A percentile compares a stretch with the other conserved stretches of the same genome.
These are phyloP conservation scores for Strongylocentrotus purpuratus DNA, from an alignment of 35 echinoderm and acorn worm genomes.

Conservation along the genomic window DNA sequence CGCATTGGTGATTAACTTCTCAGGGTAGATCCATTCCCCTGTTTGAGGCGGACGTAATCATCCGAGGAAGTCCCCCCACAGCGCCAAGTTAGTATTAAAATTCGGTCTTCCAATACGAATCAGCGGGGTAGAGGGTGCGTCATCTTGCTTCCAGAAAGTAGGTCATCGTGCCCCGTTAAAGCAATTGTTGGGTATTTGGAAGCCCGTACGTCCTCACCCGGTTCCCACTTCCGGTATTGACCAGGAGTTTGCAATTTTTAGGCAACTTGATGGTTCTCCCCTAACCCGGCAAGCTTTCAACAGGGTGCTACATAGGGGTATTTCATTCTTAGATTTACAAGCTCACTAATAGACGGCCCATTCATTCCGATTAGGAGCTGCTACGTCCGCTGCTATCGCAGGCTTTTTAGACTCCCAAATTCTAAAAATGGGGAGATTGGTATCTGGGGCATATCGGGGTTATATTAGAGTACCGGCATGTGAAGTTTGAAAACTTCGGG, in stretches of 20 bases:
- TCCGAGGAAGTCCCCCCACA: neutral
- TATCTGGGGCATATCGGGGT: neutral
- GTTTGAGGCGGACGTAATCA: neutral
- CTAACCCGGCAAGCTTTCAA: too few relatives aligned
- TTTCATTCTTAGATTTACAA: neutral
- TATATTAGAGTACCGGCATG: neutral
- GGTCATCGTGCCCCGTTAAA: too few relatives aligned
- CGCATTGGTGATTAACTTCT: neutral
- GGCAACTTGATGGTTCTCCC: too few relatives aligned
- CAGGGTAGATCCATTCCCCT: too few relatives aligned
- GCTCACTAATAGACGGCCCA: slow-evolving; percentile 21
- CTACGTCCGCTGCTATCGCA: slow-evolving; percentile 42
- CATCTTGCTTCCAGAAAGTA: too few relatives aligned
- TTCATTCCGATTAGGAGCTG: slow-evolving; percentile 60
- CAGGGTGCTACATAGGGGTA: neutral
- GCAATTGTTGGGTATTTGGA: too few relatives aligned
- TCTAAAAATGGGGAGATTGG: slow-evolving; percentile 63
- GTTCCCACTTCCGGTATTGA: too few relatives aligned
- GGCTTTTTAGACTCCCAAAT: slow-evolving; percentile 43
- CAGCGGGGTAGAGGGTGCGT: neutral
- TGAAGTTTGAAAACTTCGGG: too few relatives aligned
- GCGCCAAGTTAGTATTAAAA: too few relatives aligned
- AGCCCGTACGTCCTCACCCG: too few relatives aligned
- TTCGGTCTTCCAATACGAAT: slow-evolving; percentile 30
- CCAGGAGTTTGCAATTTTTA: too few relatives aligned